These are phyloP conservation scores for Tokudaia tokunoshimensis DNA, from an alignment of 2,797 vertebrate species.

Conservation along the genomic window DNA sequence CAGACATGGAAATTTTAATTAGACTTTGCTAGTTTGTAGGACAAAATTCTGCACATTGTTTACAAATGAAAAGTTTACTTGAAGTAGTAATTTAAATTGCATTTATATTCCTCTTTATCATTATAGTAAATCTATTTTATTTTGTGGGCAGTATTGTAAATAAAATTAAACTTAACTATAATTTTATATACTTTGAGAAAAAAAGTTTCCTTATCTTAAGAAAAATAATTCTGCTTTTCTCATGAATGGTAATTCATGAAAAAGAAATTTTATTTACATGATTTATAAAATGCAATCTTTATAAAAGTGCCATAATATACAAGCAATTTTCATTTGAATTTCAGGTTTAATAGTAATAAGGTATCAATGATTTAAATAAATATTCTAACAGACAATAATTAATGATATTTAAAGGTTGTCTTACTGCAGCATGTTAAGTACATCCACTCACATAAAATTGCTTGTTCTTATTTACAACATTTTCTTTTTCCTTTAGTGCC, in stretches of 20 bases:
- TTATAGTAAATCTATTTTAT: not conserved
- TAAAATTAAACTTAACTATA: not conserved
- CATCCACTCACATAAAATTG: constrained; percentile 46
- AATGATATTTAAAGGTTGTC: not conserved
- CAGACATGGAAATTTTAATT: not conserved
- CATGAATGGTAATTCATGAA: too few relatives aligned
- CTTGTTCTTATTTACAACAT: constrained; percentile 39
- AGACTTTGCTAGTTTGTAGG: not conserved
- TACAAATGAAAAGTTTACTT: not conserved
- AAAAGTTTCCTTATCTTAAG: not conserved
- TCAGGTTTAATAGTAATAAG: not conserved
- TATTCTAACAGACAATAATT: not conserved
- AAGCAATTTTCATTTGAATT: not conserved
- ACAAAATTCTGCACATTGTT: not conserved
- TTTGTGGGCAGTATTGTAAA: not conserved
- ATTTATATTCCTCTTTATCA: not conserved
- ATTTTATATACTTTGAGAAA: not conserved
- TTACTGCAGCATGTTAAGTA: not conserved
- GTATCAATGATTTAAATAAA: not conserved
- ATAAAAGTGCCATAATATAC: not conserved
- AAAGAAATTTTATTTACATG: not conserved
- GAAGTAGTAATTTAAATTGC: not conserved
- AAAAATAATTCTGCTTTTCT: not conserved
- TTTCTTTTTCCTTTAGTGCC: constrained; percentile 61
- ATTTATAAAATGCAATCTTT: not conserved